phyloP scores from a whole-genome alignment of 2,888 invertebrate species.

The Dione juno region DNA sequence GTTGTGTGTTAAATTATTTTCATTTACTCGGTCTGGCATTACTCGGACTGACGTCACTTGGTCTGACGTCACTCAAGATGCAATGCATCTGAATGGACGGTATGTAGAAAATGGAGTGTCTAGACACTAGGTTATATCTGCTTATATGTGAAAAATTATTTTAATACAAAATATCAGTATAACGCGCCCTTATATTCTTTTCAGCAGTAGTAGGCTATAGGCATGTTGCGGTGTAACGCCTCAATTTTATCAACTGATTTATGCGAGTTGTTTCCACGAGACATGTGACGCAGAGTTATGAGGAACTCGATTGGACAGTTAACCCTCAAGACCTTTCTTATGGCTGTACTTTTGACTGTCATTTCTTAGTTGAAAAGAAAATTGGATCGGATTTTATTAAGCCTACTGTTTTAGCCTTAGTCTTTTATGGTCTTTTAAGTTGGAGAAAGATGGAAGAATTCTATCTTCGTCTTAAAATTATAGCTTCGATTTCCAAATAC shows the following conservation, averaged over 20 bases:
- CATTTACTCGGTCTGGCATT: no score
- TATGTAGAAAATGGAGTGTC: not conserved
- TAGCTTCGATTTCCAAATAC: no score
- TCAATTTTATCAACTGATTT: constrained; percentile 37
- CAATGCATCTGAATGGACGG: no score
- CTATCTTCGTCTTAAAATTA: no score
- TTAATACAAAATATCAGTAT: not conserved
- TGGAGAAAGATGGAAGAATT: no score
- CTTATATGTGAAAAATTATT: not conserved
- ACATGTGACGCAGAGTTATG: constrained; percentile 24
- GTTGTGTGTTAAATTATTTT: no score
- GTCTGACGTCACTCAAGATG: no score
- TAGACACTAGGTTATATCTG: not conserved
- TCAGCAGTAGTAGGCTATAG: constrained; percentile 29
- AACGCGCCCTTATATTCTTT: constrained; percentile 2
- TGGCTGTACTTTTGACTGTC: not conserved
- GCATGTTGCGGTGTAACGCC: constrained; percentile 17
- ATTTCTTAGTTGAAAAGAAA: constrained; percentile 9
- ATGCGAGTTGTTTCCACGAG: constrained; percentile 22
- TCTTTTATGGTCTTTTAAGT: no score
- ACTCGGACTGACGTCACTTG: no score
- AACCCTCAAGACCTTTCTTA: constrained; percentile 18
- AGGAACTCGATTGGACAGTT: constrained; percentile 19
- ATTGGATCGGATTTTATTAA: no score
- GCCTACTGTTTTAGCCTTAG: no score